Base-by-base conservation (phyloP, 2,888 invertebrate genomes). In the Sphaeridia pumilis region DNA sequence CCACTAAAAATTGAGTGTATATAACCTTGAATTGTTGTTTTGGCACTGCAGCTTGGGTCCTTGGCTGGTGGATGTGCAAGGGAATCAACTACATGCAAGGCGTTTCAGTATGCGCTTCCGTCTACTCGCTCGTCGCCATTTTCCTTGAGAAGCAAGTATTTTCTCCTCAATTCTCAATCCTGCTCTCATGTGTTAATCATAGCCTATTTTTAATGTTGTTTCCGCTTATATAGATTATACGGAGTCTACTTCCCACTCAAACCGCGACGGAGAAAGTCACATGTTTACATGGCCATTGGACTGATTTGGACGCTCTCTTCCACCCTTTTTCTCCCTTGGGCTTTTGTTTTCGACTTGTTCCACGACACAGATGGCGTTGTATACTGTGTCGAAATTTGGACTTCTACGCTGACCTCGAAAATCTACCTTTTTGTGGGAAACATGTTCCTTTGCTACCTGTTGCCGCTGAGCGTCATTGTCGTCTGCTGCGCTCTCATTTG, bases 81-180 rank as follows among this genome's bases (percentile, higher is more conserved):
- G 84, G 88, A 22, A 92, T 93, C 49, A 89, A 94, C 4, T 94
- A 92, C 72, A 85, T 93, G 66, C 93, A 94, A 73, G 90, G 92
- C 25, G 83, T 94, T 45, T 89, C 92, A 0, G 92, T 94, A 14
- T 90, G 88, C 38, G 93, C 94, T 14, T 93, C 92, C 7, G 90
- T 94, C 60, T 90, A 93, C 77, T 93, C 93, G 67, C 78, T 95
- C 49, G 90, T 92, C 50, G 90, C 90, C 12, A 92, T 93, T 20
- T 90, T 94, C 57, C 76, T 93, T 54, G 94, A 94, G 77, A 83
- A 88, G 88, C 88, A 72, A 78, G 38, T 17, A 38, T 10, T 25
- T 44, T 17, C n/a, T n/a, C n/a, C n/a, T n/a, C n/a, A n/a, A n/a
- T n/a, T n/a, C n/a, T n/a, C n/a, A n/a, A n/a, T n/a, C n/a, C n/a